Evolutionary conservation across 1,140 invertebrate genomes (phyloP).

Genomic region (Drosophila arawakana): DNA sequence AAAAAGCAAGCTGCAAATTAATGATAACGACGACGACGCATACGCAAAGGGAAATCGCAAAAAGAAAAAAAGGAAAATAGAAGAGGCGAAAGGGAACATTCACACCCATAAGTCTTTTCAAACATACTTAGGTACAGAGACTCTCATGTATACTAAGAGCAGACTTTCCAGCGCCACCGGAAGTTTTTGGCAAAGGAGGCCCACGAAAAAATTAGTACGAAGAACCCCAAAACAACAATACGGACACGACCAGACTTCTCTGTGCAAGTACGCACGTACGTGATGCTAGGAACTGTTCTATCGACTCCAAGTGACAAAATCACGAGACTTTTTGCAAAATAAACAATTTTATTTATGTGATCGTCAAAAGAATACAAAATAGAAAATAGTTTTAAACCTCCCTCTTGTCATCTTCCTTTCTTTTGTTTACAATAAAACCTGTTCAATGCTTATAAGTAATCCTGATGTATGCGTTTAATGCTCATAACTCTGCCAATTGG

Average conservation of each 20-base stretch:
- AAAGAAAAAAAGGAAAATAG: too few relatives aligned
- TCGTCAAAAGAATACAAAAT: too few relatives aligned
- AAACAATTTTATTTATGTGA: too few relatives aligned
- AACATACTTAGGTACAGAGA: background rate
- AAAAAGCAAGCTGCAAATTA: constrained; percentile 77
- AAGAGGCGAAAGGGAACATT: background rate
- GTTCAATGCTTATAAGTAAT: too few relatives aligned
- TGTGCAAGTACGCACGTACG: constrained; percentile 2
- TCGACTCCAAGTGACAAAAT: background rate
- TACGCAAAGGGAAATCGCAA: constrained; percentile 4
- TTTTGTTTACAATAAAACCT: too few relatives aligned
- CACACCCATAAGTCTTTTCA: constrained; percentile 13
- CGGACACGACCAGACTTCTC: background rate
- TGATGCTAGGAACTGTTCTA: constrained; percentile 17
- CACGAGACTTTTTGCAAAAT: too few relatives aligned
- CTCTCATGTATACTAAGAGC: background rate
- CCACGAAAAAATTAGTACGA: background rate
- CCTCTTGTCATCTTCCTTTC: too few relatives aligned
- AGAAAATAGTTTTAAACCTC: too few relatives aligned
- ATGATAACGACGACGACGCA: constrained; percentile 67
- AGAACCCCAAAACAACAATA: background rate
- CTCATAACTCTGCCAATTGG: too few relatives aligned
- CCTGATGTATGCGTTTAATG: too few relatives aligned
- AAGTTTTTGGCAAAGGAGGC: background rate
- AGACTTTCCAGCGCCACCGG: background rate